phyloP scores from a whole-genome alignment of 2,888 invertebrate species.

The Trissonchulus sp. region DNA sequence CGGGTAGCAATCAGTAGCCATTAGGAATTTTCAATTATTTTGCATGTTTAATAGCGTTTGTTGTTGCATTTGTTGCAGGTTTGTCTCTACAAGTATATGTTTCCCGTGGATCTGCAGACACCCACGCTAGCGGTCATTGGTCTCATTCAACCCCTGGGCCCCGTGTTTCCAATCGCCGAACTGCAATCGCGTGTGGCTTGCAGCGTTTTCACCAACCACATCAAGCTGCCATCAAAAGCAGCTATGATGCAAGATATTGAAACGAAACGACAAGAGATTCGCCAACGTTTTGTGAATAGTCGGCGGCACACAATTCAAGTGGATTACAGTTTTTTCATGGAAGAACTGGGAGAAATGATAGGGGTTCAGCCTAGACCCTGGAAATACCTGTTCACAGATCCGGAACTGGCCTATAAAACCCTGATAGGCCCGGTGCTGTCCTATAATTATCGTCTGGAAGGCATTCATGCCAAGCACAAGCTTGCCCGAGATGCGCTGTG shows the following conservation, averaged over 20 bases:
- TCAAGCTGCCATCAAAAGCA: not conserved
- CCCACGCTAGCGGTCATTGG: conserved; percentile 46
- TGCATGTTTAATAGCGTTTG: no score
- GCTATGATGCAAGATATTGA: conserved; percentile 52
- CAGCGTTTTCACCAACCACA: not conserved
- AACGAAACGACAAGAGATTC: conserved; percentile 45
- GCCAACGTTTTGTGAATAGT: conserved; percentile 41
- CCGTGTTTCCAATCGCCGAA: conserved; percentile 55
- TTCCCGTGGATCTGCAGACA: no score
- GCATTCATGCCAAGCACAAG: conserved; percentile 54
- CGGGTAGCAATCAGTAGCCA: no score
- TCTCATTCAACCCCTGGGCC: conserved; percentile 55
- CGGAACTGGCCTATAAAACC: conserved; percentile 43
- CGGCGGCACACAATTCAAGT: conserved; percentile 55
- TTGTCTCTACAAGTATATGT: no score
- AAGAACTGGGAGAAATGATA: conserved; percentile 53
- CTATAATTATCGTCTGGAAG: conserved; percentile 52
- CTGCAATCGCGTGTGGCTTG: conserved; percentile 48
- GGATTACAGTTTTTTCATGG: conserved; percentile 52
- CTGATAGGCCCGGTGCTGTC: conserved; percentile 50
- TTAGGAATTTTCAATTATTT: no score
- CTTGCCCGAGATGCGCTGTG: conserved; percentile 55
- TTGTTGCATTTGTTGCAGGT: no score
- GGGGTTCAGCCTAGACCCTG: conserved; percentile 54
- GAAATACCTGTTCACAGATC: conserved; percentile 43